Evolutionary conservation across 2,113 vertebrate species (phyloP).

Genomic region (Ictalurus punctatus): DNA sequence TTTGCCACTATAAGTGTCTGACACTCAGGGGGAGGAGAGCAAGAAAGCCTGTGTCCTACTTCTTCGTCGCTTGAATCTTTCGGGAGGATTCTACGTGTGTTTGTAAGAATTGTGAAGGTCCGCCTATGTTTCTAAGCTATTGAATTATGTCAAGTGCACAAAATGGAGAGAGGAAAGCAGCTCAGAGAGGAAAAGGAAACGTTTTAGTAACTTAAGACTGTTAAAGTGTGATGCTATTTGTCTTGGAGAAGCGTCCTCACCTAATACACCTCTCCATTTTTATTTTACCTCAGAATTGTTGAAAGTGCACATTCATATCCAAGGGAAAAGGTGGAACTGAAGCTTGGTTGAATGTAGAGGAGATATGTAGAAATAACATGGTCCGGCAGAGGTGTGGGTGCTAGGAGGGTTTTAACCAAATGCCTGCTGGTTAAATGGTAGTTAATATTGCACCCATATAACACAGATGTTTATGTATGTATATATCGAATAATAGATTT

Average conservation of each 20-base stretch:
- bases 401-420: background rate
- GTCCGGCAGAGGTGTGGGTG: background rate
- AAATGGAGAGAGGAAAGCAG: background rate
- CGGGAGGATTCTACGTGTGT: conserved; percentile 53
- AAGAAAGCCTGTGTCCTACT: conserved; percentile 72
- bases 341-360: background rate
- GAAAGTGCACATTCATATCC: background rate
- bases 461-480: background rate
- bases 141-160: background rate
- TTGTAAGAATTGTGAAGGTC: background rate
- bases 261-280: too few relatives aligned
- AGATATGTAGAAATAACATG: background rate
- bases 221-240: background rate
- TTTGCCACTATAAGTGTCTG: conserved; percentile 63
- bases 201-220: background rate
- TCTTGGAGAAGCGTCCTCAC: background rate
- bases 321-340: background rate
- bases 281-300: background rate
- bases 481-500: background rate
- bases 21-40: conserved; percentile 63
- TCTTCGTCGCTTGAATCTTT: conserved; percentile 60
- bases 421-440: background rate
- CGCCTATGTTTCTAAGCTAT: background rate
- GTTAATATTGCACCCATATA: background rate
- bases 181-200: background rate